These are phyloP conservation scores for Lepilemur septentrionalis DNA, from an alignment of 2,797 vertebrate genomes.

Conservation along the genomic window DNA sequence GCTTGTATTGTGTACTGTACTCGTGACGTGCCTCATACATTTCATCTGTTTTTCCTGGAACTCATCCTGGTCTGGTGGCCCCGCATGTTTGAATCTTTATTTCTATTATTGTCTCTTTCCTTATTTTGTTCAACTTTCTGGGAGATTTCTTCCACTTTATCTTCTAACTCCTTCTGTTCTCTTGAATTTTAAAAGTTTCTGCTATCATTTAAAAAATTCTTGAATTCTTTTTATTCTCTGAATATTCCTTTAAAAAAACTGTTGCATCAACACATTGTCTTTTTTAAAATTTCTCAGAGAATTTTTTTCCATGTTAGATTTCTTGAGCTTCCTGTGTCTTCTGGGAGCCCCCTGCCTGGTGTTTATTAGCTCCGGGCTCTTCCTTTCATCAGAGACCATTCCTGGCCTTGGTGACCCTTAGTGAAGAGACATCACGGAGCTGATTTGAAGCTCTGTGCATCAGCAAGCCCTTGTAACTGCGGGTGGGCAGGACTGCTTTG, in stretches of 20 bases:
- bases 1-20: background rate
- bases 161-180: background rate
- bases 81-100: background rate
- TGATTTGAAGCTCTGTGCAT: background rate
- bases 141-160: background rate
- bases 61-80: rapidly evolving
- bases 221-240: background rate
- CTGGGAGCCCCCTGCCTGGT: rapidly evolving
- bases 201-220: background rate
- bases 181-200: background rate
- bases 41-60: background rate
- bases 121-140: background rate
- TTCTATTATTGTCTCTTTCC: background rate
- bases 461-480: rapidly evolving
- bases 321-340: background rate
- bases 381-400: too few relatives aligned
- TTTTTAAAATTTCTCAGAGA: background rate
- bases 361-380: rapidly evolving
- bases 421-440: background rate
- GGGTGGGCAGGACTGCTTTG: background rate
- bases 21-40: background rate
- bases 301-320: background rate
- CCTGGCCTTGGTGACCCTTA: background rate
- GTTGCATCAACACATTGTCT: rapidly evolving
- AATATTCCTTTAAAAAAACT: background rate